These are phyloP conservation scores for Musca domestica DNA, from an alignment of 1,140 invertebrate species.

Conservation along the genomic window DNA sequence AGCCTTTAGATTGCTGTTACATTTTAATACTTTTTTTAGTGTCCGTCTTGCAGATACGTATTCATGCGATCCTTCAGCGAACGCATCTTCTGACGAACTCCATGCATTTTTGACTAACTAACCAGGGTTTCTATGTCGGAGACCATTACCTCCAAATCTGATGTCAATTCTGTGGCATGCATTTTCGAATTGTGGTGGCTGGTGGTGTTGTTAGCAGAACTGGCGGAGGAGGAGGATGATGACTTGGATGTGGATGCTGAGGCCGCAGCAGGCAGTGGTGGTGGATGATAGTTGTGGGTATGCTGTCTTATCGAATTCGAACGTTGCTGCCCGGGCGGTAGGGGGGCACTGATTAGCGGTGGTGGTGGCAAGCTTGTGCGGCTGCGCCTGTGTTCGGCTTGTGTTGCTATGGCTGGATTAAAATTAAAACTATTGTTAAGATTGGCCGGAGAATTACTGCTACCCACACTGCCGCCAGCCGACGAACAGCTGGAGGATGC, in stretches of 20 bases:
- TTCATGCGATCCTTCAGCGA: no score
- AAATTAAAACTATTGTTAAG: background rate
- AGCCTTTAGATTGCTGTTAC: no score
- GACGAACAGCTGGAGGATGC: background rate
- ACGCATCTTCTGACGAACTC: background rate
- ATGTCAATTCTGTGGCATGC: constrained; percentile 41
- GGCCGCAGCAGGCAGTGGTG: constrained; percentile 17
- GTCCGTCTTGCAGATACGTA: no score
- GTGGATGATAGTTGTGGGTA: constrained; percentile 26
- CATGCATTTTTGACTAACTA: constrained; percentile 38
- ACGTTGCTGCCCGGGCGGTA: constrained; percentile 18
- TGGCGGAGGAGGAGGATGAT: background rate
- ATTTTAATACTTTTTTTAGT: no score
- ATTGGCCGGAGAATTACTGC: constrained; percentile 9
- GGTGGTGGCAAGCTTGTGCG: constrained; percentile 28
- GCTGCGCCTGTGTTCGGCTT: constrained; percentile 21
- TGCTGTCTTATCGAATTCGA: constrained; percentile 26
- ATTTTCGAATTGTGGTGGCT: constrained; percentile 11
- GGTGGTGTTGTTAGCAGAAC: background rate
- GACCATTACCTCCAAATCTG: constrained; percentile 51
- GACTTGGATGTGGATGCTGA: background rate
- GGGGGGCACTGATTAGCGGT: constrained; percentile 17
- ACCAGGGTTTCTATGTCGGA: constrained; percentile 53
- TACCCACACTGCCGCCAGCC: constrained; percentile 1
- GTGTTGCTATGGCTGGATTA: constrained; percentile 6